Conservation (phyloP, 2,113 vertebrate genomes). For the Phainopepla nitens region DNA sequence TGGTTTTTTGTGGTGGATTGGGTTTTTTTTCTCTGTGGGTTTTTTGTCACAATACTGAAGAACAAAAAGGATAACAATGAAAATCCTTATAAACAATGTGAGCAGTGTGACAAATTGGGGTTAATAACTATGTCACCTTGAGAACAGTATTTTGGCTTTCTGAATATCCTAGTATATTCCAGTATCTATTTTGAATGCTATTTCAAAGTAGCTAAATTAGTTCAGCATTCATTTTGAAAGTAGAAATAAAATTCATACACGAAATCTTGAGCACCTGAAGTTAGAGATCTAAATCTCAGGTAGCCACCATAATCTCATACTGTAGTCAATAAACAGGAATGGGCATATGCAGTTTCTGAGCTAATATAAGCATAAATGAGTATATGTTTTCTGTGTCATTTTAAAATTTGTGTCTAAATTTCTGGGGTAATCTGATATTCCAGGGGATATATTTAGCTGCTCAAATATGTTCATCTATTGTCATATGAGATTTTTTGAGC, state of each 20-base stretch:
- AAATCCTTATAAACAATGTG: neutral
- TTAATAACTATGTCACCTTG: neutral
- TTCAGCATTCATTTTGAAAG: neutral
- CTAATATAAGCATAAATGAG: neutral
- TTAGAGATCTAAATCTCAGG: neutral
- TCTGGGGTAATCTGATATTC: neutral
- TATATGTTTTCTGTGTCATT: neutral
- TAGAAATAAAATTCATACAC: neutral
- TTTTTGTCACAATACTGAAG: neutral
- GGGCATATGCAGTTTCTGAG: neutral
- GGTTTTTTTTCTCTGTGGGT: accelerated
- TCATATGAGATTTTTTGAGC: neutral
- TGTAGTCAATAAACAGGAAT: neutral
- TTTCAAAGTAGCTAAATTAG: neutral
- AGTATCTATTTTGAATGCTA: neutral
- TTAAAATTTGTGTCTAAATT: neutral
- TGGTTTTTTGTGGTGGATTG: neutral
- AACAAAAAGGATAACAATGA: neutral
- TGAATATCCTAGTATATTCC: neutral
- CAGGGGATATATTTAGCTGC: neutral
- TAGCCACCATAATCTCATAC: neutral
- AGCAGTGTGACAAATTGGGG: neutral
- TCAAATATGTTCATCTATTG: neutral
- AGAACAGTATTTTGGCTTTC: neutral
- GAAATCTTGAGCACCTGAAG: neutral